phyloP scores from a whole-genome alignment of 1,140 invertebrate genomes.

The Drosophila biarmipes region DNA sequence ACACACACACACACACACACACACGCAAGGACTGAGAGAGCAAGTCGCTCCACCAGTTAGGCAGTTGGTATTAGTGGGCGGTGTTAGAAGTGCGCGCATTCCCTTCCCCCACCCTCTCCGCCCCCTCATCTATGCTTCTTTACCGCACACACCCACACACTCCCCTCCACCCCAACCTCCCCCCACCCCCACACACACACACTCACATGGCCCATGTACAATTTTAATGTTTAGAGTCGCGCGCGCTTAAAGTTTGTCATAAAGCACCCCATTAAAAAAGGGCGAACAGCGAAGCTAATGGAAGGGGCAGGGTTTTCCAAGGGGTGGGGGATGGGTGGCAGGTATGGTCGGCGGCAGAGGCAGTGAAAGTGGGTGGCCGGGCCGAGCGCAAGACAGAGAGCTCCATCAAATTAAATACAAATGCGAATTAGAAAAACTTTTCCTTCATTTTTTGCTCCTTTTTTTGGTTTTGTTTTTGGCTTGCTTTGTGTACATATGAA shows the following conservation, averaged over 20 bases:
- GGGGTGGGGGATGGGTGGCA: not conserved
- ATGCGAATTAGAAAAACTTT: constrained; percentile 80
- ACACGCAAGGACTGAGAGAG: constrained; percentile 21
- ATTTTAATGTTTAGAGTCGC: constrained; percentile 71
- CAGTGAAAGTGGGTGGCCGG: not conserved
- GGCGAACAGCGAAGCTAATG: constrained; percentile 35
- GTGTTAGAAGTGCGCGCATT: constrained; percentile 79
- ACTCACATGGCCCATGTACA: constrained; percentile 54
- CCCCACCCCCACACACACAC: constrained; percentile 18
- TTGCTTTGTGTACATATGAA: constrained; percentile 57
- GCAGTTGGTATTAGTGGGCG: constrained; percentile 80
- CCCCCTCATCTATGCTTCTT: constrained; percentile 13
- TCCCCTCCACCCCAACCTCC: constrained; percentile 16
- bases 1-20: constrained; percentile 28
- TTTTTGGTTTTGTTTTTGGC: constrained; percentile 5
- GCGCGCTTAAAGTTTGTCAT: constrained; percentile 80
- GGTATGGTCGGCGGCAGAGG: not conserved
- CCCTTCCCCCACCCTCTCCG: not conserved
- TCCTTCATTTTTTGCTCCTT: constrained; percentile 15
- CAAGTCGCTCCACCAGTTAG: constrained; percentile 45
- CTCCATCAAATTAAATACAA: constrained; percentile 76
- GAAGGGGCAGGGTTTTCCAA: constrained; percentile 1
- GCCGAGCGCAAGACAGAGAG: constrained; percentile 21
- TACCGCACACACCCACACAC: constrained; percentile 5
- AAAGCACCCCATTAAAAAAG: constrained; percentile 83